These are phyloP conservation scores for Himalopsyche anomala DNA, from an alignment of 2,888 invertebrate species.

Conservation along the genomic window DNA sequence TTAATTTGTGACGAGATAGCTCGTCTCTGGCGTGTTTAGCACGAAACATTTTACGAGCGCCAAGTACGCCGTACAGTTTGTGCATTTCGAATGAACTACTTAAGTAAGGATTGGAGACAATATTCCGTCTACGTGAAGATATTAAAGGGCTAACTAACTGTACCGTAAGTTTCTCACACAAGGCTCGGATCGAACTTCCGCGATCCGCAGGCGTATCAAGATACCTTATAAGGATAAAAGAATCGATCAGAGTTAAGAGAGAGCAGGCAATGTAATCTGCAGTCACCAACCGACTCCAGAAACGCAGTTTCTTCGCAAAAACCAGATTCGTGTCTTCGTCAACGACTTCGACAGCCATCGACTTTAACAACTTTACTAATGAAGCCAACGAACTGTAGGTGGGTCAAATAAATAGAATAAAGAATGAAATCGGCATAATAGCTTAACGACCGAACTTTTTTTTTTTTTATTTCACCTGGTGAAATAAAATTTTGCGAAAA, in stretches of 20 bases:
- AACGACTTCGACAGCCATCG: neutral
- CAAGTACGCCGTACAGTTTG: too few relatives aligned
- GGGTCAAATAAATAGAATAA: conserved; percentile 5
- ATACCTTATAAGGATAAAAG: conserved; percentile 10
- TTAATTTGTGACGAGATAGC: too few relatives aligned
- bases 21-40: too few relatives aligned
- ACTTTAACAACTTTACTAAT: conserved; percentile 9
- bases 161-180: neutral
- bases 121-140: too few relatives aligned
- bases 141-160: conserved; percentile 27
- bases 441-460: too few relatives aligned
- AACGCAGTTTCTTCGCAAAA: neutral
- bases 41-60: too few relatives aligned
- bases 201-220: conserved; percentile 12
- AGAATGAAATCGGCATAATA: too few relatives aligned
- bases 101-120: too few relatives aligned
- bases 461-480: too few relatives aligned
- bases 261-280: neutral
- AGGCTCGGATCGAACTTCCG: conserved; percentile 25
- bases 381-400: conserved; percentile 10
- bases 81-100: too few relatives aligned
- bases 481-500: too few relatives aligned
- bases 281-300: neutral
- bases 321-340: neutral
- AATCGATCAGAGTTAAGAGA: neutral